Percentiles rank a stretch among this genome's conserved stretches.
phyloP scores from a whole-genome alignment of 2,113 vertebrate genomes.

The Pelecanoides urinatrix region DNA sequence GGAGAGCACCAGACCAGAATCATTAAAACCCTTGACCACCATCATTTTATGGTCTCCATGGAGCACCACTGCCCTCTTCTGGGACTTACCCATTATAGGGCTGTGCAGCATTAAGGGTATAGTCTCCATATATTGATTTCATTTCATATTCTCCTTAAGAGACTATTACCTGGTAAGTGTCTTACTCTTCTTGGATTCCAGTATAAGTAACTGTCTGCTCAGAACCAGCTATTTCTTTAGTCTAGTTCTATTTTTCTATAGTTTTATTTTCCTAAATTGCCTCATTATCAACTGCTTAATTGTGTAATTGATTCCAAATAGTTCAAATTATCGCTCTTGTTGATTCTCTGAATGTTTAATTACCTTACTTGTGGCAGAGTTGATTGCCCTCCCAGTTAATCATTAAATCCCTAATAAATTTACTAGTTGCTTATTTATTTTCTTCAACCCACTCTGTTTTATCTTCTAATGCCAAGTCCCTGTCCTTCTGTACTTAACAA shows the following conservation, averaged over 20 bases:
- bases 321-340: not conserved
- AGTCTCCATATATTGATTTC: not conserved
- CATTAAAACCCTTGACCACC: not conserved
- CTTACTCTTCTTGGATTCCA: not conserved
- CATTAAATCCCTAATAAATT: not conserved
- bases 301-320: not conserved
- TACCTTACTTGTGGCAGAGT: not conserved
- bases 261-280: not conserved
- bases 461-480: not conserved
- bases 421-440: not conserved
- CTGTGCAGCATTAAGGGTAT: no score
- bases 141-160: not conserved
- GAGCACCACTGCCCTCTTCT: slow-evolving; percentile 53
- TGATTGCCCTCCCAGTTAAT: not conserved
- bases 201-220: not conserved
- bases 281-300: not conserved
- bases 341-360: not conserved
- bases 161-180: not conserved
- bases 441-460: not conserved
- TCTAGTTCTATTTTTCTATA: not conserved
- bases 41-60: not conserved
- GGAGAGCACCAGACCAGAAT: not conserved
- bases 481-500: not conserved
- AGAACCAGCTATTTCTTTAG: not conserved
- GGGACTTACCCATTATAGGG: not conserved